These are phyloP conservation scores for Epinephelus cyanopodus DNA, from an alignment of 2,113 vertebrate genomes.

Conservation along the genomic window DNA sequence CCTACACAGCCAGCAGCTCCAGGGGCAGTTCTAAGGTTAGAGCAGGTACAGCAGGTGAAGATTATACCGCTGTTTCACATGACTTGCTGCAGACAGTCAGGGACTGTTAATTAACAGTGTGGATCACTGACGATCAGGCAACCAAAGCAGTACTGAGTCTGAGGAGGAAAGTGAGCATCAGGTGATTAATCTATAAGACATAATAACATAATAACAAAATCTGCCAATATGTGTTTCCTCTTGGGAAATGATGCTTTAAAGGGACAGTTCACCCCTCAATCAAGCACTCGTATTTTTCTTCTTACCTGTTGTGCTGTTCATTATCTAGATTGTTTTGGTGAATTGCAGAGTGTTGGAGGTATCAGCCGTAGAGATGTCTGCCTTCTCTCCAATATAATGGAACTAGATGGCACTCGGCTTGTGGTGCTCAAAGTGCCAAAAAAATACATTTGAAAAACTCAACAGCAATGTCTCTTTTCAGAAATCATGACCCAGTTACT, in stretches of 20 bases:
- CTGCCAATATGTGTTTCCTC: background rate
- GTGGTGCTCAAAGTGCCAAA: too few relatives aligned
- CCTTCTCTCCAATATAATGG: too few relatives aligned
- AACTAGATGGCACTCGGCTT: too few relatives aligned
- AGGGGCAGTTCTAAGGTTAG: slow-evolving; percentile 1
- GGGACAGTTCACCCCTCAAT: too few relatives aligned
- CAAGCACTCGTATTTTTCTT: too few relatives aligned
- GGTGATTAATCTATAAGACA: background rate
- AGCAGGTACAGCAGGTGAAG: background rate
- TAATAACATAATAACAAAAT: background rate
- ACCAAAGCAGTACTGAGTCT: background rate
- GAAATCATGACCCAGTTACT: too few relatives aligned
- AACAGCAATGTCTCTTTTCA: too few relatives aligned
- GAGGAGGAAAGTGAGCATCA: background rate
- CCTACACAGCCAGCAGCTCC: slow-evolving; percentile 27
- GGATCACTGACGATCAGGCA: background rate
- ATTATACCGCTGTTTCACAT: background rate
- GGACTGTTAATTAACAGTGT: slow-evolving; percentile 3
- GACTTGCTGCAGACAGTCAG: background rate
- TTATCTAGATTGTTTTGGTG: too few relatives aligned
- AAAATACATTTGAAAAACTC: too few relatives aligned
- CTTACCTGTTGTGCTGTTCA: too few relatives aligned
- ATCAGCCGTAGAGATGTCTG: too few relatives aligned
- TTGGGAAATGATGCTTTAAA: background rate
- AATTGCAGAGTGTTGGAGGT: too few relatives aligned